Evolutionary conservation across 23 tunicate genomes (phyloP), one percentile per base, ranked within the genome.

Genomic region (Pegea sp.): DNA sequence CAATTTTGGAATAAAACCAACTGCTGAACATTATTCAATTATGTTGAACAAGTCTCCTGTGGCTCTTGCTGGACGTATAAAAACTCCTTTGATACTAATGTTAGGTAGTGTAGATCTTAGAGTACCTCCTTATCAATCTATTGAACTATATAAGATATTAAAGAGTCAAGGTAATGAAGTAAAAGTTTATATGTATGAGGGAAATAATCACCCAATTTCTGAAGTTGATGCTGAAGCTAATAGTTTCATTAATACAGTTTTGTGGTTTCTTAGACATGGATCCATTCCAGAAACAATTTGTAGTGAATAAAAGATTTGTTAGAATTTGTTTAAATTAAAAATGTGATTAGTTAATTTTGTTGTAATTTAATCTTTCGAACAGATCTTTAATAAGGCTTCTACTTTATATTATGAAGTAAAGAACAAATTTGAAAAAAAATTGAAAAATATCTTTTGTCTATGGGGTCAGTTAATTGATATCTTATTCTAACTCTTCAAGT

Each of bases 91-190:
- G 13, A 48, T 90, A 27, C 51, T 90, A 33, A 54, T 71, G 76
- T 11, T 90, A 20, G 98, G 98, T 0, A 29, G 42, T 16, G 52
- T 16, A 0, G 98, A 90, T 58, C 3, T 66, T 0, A 52, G 88
- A 23, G 98, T 78, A 29, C 98, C 92, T 1, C 74, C 66, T 8
- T 57, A 67, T 22, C 98, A 90, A 52, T 67, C 74, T 26, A 30
- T 29, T 48, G 72, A 78, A 34, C 78, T 67, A 56, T 56, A 54
- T 21, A 61, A 59, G 24, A 33, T 44, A 4, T 53, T 81, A 18
- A 55, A 62, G 23, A 57, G 69, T 0, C 44, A 51, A 11, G 92
- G 98, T 24, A 50, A 32, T 4, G 64, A 18, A 1, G 65, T 75
- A 24, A 51, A 31, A 21, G 65, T 77, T 2, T 20, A 64, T 48